Evolutionary conservation across 2,113 vertebrate genomes (phyloP).

Genomic region (Sinocyclocheilus anophthalmus): DNA sequence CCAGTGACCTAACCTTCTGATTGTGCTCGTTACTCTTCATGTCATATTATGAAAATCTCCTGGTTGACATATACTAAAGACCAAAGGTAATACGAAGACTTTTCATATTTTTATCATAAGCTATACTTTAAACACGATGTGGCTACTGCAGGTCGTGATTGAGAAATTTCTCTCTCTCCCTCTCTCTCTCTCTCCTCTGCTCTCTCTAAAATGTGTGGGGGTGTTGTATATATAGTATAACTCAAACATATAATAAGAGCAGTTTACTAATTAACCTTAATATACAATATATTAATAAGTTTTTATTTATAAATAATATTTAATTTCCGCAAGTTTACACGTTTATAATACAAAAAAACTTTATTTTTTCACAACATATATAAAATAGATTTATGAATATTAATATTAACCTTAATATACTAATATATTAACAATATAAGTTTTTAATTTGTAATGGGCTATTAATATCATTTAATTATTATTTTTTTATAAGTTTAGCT

Average conservation of each 20-base stretch:
- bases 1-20: constrained; percentile 16
- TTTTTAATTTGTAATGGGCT: not conserved
- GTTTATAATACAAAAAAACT: too few species aligned
- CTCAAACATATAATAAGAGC: too few species aligned
- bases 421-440: not conserved
- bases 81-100: constrained; percentile 28
- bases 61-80: constrained; percentile 9
- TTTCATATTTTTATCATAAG: not conserved
- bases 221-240: too few species aligned
- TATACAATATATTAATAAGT: too few species aligned
- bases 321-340: too few species aligned
- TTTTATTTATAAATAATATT: too few species aligned
- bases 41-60: constrained; percentile 19
- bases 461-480: not conserved
- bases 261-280: not conserved
- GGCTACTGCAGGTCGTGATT: not conserved
- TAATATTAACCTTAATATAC: not conserved
- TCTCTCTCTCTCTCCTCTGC: not conserved
- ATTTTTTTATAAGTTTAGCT: not conserved
- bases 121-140: constrained; percentile 7
- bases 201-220: not conserved
- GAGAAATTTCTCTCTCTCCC: too few species aligned
- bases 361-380: not conserved
- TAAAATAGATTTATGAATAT: too few species aligned
- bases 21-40: constrained; percentile 10